phyloP scores from a whole-genome alignment of 2,888 invertebrate genomes.

The Dynastes tityus region DNA sequence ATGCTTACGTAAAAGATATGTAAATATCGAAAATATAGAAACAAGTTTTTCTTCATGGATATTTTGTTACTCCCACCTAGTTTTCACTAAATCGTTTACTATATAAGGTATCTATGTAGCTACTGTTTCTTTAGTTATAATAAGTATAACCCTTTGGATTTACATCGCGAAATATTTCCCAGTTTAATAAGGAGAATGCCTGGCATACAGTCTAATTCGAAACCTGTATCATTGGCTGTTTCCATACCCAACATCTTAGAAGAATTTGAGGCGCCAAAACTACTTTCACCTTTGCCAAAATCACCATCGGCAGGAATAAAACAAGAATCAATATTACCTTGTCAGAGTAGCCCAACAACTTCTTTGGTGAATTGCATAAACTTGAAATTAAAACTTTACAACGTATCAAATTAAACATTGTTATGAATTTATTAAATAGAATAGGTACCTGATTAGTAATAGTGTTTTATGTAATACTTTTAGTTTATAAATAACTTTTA shows the following conservation, averaged over 20 bases:
- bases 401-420: not conserved
- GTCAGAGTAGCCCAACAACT: not conserved
- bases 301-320: not conserved
- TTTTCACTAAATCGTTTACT: slow-evolving; percentile 1
- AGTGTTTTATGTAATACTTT: not conserved
- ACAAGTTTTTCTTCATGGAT: not conserved
- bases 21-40: slow-evolving; percentile 1
- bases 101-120: not conserved
- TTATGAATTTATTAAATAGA: not conserved
- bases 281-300: slow-evolving; percentile 22
- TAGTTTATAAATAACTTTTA: no score
- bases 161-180: not conserved
- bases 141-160: not conserved
- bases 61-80: slow-evolving; percentile 17
- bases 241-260: slow-evolving; percentile 13
- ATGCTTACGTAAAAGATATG: not conserved
- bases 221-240: not conserved
- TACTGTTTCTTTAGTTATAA: not conserved
- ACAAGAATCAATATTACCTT: not conserved
- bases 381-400: not conserved
- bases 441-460: slow-evolving; percentile 2
- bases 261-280: slow-evolving; percentile 18
- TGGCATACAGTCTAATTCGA: not conserved
- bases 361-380: not conserved
- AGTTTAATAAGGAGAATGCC: not conserved